Evolutionary conservation across 2,797 vertebrate species (phyloP), one percentile per base, ranked within the genome.

Genomic region (Manis javanica): DNA sequence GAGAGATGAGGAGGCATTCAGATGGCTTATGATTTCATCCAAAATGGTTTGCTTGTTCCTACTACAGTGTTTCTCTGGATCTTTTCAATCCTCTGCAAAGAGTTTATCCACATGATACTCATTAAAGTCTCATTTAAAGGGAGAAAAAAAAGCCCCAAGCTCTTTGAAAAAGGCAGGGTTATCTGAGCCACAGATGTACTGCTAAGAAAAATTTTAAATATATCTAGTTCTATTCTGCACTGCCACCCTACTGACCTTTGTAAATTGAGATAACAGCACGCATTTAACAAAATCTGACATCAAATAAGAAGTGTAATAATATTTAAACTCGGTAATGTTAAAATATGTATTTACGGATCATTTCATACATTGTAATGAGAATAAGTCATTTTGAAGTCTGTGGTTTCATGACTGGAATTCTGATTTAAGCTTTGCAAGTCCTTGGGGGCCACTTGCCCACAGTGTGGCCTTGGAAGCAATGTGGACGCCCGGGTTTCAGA

Each of bases 21-120:
- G 96, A 97, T 91, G 87, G 84, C 94, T 97, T 87, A 71, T 95
- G 97, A 98, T 97, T 97, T 94, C 87, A 88, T 88, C 93, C 87
- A 59, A 92, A 96, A 95, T 75, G 91, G 71, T 87, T 96, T 96
- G 49, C 96, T 96, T 96, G 91, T 96, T 95, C 93, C 87, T 84
- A 92, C 63, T 64, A 85, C 72, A 26, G 64, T 92, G 87, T 92
- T 94, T 93, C 95, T 97, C 95, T 94, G 94, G 94, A 88, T 97
- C 97, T 96, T 97, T 96, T 98, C 97, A 97, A 96, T 92, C 64
- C 96, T 97, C 90, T 91, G 96, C 84, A 97, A 97, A 95, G 97
- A 96, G 96, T 96, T 97, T 95, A 97, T 95, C 97, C 97, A 98
- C 97, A 97, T 97, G 96, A 97, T 95, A 90, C 96, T 97, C 97